phyloP scores from a whole-genome alignment of 2,797 vertebrate genomes.

The Poeciliopsis presidionis region DNA sequence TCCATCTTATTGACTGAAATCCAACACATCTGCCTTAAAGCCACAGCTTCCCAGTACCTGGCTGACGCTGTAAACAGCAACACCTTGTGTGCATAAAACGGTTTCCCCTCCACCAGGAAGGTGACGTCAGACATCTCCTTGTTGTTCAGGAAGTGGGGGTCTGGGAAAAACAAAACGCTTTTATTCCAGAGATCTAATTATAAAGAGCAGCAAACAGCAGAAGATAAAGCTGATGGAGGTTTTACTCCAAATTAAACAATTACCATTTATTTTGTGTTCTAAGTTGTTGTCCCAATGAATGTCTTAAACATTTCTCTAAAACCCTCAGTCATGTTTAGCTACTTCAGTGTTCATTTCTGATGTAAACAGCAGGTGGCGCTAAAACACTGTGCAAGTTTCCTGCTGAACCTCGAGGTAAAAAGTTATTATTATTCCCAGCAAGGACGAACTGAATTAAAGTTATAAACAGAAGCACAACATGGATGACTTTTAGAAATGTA shows the following conservation, averaged over 20 bases:
- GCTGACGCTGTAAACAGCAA: slow-evolving; percentile 83
- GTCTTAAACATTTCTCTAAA: background rate
- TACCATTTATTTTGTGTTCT: background rate
- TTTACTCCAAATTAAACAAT: slow-evolving; percentile 17
- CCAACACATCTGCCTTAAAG: background rate
- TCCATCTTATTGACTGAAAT: background rate
- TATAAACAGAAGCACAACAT: background rate
- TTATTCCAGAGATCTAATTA: slow-evolving; percentile 1
- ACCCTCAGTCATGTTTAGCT: background rate
- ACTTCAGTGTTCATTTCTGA: slow-evolving; percentile 4
- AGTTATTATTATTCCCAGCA: background rate
- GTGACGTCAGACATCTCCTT: slow-evolving; percentile 87
- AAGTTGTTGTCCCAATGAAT: background rate
- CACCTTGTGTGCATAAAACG: slow-evolving; percentile 86
- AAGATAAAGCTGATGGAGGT: slow-evolving; percentile 30
- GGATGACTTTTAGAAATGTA: background rate
- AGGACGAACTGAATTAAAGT: background rate
- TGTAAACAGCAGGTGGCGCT: slow-evolving; percentile 28
- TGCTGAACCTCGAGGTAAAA: background rate
- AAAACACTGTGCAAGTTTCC: slow-evolving; percentile 3
- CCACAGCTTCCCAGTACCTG: slow-evolving; percentile 59
- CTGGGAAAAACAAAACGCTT: slow-evolving; percentile 54
- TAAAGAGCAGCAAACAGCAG: slow-evolving; percentile 15
- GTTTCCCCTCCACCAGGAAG: slow-evolving; percentile 86
- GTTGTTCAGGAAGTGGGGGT: slow-evolving; percentile 85